Evolutionary conservation across 1,140 invertebrate genomes (phyloP).

Genomic region (Drosophila kepulauana): DNA sequence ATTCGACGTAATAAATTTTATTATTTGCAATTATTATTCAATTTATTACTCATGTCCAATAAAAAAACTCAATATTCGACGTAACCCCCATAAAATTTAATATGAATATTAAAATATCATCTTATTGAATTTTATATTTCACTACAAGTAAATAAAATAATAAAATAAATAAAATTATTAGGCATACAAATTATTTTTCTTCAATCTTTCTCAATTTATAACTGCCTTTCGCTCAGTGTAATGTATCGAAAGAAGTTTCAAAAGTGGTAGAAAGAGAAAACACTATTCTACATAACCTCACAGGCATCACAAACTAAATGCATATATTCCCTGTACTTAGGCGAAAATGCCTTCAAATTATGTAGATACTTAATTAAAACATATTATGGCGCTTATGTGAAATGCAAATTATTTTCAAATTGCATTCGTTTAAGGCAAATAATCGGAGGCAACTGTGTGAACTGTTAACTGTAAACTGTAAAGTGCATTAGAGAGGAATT

Average conservation of each 20-base stretch:
- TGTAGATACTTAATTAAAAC: conserved; percentile 8
- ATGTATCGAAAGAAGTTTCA: no score
- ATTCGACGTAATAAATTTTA: not conserved
- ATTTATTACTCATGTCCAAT: no score
- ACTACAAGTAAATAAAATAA: no score
- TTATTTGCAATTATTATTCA: no score
- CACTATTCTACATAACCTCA: not conserved
- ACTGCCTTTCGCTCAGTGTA: no score
- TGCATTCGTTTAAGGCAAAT: conserved; percentile 30
- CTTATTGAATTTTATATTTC: no score
- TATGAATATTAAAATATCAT: no score
- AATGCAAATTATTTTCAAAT: conserved; percentile 19
- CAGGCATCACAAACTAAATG: not conserved
- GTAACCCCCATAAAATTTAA: not conserved
- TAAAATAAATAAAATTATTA: no score
- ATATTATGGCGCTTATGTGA: conserved; percentile 1
- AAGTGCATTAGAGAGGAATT: conserved; percentile 30
- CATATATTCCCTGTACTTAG: not conserved
- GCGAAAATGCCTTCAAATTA: not conserved
- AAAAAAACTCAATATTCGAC: not conserved
- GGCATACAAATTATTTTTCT: no score
- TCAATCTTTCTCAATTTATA: no score
- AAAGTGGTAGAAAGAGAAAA: no score
- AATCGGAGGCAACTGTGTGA: conserved; percentile 11
- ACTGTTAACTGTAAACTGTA: conserved; percentile 2